Base-by-base conservation (phyloP, 1,140 invertebrate genomes). In the Penaeus japonicus region DNA sequence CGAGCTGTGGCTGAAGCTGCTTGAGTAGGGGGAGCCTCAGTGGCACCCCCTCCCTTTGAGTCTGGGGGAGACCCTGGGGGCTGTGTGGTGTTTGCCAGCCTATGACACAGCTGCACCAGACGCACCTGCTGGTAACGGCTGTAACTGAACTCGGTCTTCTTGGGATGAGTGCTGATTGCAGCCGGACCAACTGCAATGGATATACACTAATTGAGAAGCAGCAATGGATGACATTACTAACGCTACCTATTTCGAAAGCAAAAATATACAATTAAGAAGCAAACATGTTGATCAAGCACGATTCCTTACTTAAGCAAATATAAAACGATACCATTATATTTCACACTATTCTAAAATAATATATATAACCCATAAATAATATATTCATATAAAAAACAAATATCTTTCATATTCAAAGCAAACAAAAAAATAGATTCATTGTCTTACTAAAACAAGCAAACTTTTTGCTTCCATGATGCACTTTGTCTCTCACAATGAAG, bases 1-100 rank as follows among this genome's bases (percentile, higher is more conserved):
- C 87, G 65, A 18, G 80, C 22, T 12, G 87, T 84, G 24, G 87
- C 80, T 75, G 87, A 89, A 1, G 59, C 59, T 1, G 79, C 20
- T 24, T 55, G 35, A 27, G 20, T 24, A 5, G 62, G 62, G 24
- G 59, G 1, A 2, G 32, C 59, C 5, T 39, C 22, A 5, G 15
- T 22, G 2, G 62, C 47, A 22, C 39, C 39, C 27, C 55, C 59
- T 35, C 30, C 15, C 18, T n/a, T 18, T 53, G 15, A 32, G 30
- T 30, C 24, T 30, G 1, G 18, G 59, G 17, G 53, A 32, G 24
- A 27, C 35, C 83, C 83, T 24, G 65, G 83, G 22, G 65, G 47
- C 15, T 75, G 39, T 24, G 17, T 53, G 10, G n/a, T 27, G 32
- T 62, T 55, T 24, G 83, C 83, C 59, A 84, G 65, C 17, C 39